Evolutionary conservation across 2,113 vertebrate genomes (phyloP), one percentile per base, ranked within the genome.

Genomic region (Pavo muticus): DNA sequence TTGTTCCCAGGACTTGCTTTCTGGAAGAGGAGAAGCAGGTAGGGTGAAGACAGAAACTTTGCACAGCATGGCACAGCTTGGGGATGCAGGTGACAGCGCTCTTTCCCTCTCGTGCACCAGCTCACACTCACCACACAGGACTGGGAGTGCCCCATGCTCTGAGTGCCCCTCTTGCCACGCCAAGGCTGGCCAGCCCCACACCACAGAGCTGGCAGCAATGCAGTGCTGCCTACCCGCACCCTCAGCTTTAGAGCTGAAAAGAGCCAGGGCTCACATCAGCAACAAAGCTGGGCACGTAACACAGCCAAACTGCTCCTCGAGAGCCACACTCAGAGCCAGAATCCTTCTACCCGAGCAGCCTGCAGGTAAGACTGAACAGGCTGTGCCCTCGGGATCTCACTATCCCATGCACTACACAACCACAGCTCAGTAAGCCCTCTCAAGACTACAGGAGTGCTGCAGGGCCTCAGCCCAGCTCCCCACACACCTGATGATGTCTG

Each of bases 1-100:
- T 99, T 54, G 99, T 99, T 88, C 98, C 98, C 93, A 98, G 86
- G 91, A 99, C 99, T 97, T 99, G 99, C 82, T 99, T 99, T 97
- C 99, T 99, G 93, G 9, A 50, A 69, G 79, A 27, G 0, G 5
- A 39, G 11, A 37, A 50, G 14, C 0, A 3, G 3, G 50, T n/a
- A 9, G 29, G 35, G 20, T 57, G 67, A 87, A 79, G 27, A 75
- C 1, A 8, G 13, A 52, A 74, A 84, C 65, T 77, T 8, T 44
- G 44, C 45, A 25, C 6, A 23, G n/a, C 11, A 11, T 20, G 48
- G n/a, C 11, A 11, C 23, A 54, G 10, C 39, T 37, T 2, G 2
- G 0, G 64, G 29, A 14, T 67, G 40, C 27, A 27, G 27, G 27
- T 42, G 27, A 18, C 24, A 67, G 3, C n/a, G 68, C 61, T 50